phyloP scores from a whole-genome alignment of 2,888 invertebrate genomes.

The Anagyrus pseudococci region DNA sequence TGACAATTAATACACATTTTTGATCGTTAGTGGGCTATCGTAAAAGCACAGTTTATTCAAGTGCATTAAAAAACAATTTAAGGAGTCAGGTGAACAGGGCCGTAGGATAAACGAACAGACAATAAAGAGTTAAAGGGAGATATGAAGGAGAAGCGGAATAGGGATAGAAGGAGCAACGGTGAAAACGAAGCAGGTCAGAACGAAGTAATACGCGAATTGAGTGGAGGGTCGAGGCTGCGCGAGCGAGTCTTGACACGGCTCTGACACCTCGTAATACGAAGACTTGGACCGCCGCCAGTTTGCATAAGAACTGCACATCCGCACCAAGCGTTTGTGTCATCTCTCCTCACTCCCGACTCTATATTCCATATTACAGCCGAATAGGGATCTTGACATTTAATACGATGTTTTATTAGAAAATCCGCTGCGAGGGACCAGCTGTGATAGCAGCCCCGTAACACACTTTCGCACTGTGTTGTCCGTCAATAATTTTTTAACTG shows the following conservation, averaged over 20 bases:
- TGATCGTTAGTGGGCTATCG: too few relatives aligned
- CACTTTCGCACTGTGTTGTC: too few relatives aligned
- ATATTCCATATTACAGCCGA: conserved; percentile 32
- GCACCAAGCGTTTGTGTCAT: neutral
- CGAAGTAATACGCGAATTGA: conserved; percentile 32
- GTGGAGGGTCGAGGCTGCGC: conserved; percentile 25
- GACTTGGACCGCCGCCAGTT: conserved; percentile 56
- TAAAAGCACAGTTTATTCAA: too few relatives aligned
- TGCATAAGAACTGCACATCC: conserved; percentile 58
- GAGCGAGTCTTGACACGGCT: conserved; percentile 30
- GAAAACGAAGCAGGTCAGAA: conserved; percentile 31
- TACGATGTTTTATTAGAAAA: conserved; percentile 28
- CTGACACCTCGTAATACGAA: conserved; percentile 57
- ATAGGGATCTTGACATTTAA: conserved; percentile 22
- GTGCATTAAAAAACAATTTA: too few relatives aligned
- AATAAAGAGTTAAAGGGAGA: too few relatives aligned
- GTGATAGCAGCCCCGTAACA: neutral
- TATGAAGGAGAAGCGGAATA: conserved; percentile 2
- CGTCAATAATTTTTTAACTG: too few relatives aligned
- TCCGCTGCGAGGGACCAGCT: conserved; percentile 6
- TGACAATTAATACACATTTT: too few relatives aligned
- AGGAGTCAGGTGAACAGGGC: too few relatives aligned
- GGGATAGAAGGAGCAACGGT: too few relatives aligned
- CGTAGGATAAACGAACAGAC: too few relatives aligned
- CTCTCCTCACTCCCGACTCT: too few relatives aligned